A percentile compares a stretch with the other conserved stretches of the same genome.
phyloP scores from a whole-genome alignment of 2,113 vertebrate genomes.

The Carassius carassius region DNA sequence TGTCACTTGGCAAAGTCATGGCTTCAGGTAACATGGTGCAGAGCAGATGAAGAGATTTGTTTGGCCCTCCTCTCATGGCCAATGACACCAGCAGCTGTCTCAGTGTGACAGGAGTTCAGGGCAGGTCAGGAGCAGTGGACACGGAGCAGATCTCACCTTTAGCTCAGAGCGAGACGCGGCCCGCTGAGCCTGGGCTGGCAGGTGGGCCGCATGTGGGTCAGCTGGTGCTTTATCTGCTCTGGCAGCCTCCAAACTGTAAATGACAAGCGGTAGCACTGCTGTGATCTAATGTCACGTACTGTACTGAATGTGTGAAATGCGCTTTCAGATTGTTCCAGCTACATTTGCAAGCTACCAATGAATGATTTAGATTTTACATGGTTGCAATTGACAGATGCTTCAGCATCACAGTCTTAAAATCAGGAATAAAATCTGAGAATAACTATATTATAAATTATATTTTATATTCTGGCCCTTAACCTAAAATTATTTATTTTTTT shows the following conservation, averaged over 20 bases:
- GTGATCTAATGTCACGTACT: constrained; percentile 1
- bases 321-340: not conserved
- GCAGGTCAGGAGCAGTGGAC: not conserved
- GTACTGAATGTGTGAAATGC: not conserved
- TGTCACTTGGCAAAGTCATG: not conserved
- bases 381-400: not conserved
- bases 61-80: not conserved
- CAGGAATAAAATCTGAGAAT: not conserved
- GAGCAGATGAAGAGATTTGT: not conserved
- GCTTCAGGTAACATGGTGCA: not conserved
- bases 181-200: not conserved
- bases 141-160: constrained; percentile 4
- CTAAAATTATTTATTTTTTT: too few relatives aligned
- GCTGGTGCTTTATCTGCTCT: not conserved
- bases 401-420: not conserved
- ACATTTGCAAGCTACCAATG: not conserved
- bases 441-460: not conserved
- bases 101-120: not conserved
- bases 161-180: constrained; percentile 7
- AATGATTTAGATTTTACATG: not conserved
- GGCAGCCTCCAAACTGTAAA: constrained; percentile 14
- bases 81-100: constrained; percentile 16
- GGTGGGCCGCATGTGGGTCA: not conserved
- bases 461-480: not conserved
- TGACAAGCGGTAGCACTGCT: not conserved